Base-by-base conservation (phyloP, 2,797 vertebrate species). In the Lepilemur septentrionalis region DNA sequence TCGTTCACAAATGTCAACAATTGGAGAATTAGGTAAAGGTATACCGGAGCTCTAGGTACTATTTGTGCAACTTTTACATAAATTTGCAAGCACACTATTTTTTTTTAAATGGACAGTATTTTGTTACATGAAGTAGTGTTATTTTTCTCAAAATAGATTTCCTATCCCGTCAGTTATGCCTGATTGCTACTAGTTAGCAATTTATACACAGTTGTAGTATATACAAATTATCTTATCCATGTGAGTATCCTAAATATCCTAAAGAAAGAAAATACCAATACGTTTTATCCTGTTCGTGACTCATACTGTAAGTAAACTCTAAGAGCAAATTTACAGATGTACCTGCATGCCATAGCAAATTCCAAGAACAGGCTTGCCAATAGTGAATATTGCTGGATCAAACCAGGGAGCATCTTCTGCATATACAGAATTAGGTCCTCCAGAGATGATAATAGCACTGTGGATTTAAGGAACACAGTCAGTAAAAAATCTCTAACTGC, bases 321-420 rank as follows among this genome's bases (percentile, higher is more conserved):
- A 80, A 76, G 65, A 61, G n/a, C 70, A 93, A 89, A 91, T 88
- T 75, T 83, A 57, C 1, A 52, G 14, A 52, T 97, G 72, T 97
- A 99, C 99, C 99, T 99, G 99, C 99, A 99, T 99, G 97, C 99
- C 99, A 97, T 99, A 99, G 98, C 99, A 99, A 98, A 99, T 99
- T 72, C 99, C 99, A 91, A 99, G 99, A 59, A 99, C 99, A 4
- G 99, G 99, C 89, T 99, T 99, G 96, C 99, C 99, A 97, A 99
- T 99, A 13, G 99, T 99, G 98, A 99, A 99, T 98, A 99, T 99
- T 22, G 99, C 99, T 3, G 99, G 99, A 97, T 99, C 99, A 22
- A 99, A 99, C 99, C 99, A 99, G 0, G 99, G 99, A 0, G 99
- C 99, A 98, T 99, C 99, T 98, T 99, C 99, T 72, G 99, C 99